These are phyloP conservation scores for Etheostoma cragini DNA, from an alignment of 2,113 vertebrate species.

Conservation along the genomic window DNA sequence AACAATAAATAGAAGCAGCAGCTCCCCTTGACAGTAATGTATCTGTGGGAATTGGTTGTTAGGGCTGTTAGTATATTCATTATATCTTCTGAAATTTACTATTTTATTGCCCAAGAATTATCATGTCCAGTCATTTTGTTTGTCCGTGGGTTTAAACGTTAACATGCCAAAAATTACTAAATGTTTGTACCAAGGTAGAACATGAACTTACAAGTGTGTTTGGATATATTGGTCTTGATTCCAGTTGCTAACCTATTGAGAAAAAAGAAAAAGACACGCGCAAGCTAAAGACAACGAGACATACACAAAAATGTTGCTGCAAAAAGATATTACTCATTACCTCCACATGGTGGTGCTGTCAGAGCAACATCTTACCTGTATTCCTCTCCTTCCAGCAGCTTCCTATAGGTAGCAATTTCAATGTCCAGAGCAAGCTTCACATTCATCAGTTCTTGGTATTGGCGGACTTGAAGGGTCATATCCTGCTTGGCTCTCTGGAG, in stretches of 20 bases:
- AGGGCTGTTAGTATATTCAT: not conserved
- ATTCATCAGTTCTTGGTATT: constrained; percentile 95
- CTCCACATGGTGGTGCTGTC: not conserved
- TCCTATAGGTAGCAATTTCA: constrained; percentile 94
- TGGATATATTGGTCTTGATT: constrained; percentile 78
- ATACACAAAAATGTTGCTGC: not conserved
- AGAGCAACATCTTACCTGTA: constrained; percentile 55
- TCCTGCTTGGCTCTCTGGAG: constrained; percentile 92
- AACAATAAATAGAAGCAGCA: not conserved
- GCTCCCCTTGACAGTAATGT: too few relatives aligned
- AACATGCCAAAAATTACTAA: not conserved
- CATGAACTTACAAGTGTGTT: constrained; percentile 73
- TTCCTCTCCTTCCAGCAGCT: constrained; percentile 94
- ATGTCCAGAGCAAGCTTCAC: constrained; percentile 93
- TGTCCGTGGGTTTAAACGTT: not conserved
- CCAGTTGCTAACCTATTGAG: constrained; percentile 69
- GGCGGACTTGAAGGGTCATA: constrained; percentile 88
- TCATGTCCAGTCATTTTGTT: not conserved
- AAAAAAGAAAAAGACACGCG: not conserved
- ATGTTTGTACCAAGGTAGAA: not conserved
- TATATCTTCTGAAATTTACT: not conserved
- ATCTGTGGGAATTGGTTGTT: not conserved
- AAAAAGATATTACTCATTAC: not conserved
- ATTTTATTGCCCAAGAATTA: not conserved
- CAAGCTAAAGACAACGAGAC: not conserved